Conservation (phyloP, 2,113 vertebrate genomes). For the Aythya baeri region DNA sequence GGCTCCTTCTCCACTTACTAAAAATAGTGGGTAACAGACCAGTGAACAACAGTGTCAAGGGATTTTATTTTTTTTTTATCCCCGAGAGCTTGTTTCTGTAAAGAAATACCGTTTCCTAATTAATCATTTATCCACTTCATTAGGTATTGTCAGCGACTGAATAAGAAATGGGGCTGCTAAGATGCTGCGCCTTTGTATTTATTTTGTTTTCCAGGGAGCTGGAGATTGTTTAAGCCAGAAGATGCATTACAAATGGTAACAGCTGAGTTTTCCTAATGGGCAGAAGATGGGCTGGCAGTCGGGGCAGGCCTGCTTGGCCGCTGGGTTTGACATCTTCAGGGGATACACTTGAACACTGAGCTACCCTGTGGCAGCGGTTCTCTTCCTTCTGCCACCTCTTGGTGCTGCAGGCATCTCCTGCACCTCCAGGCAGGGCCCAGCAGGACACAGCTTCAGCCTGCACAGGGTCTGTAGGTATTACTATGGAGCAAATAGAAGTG, state of each 20-base stretch:
- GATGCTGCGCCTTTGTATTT: background rate
- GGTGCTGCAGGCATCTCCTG: rapidly evolving
- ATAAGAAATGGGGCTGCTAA: background rate
- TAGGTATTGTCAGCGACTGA: constrained; percentile 2
- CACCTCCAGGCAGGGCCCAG: rapidly evolving
- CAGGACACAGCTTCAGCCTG: rapidly evolving
- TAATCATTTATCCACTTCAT: constrained; percentile 64
- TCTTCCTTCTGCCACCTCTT: background rate
- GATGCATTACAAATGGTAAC: rapidly evolving
- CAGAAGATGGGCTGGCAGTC: rapidly evolving
- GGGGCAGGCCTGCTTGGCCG: rapidly evolving
- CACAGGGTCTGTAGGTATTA: background rate
- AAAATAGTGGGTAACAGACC: background rate
- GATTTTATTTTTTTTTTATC: background rate
- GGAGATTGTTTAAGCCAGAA: background rate
- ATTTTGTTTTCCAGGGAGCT: background rate
- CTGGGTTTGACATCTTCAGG: no score
- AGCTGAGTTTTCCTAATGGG: background rate
- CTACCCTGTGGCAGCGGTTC: background rate
- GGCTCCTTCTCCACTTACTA: background rate
- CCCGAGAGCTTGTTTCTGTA: background rate
- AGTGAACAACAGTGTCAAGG: background rate
- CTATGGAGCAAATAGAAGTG: rapidly evolving
- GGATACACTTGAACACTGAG: rapidly evolving
- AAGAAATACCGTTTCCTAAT: constrained; percentile 58